Evolutionary conservation across 2,113 vertebrate species (phyloP), one percentile per base, ranked within the genome.

Genomic region (Ptychochromis oligacanthus): DNA sequence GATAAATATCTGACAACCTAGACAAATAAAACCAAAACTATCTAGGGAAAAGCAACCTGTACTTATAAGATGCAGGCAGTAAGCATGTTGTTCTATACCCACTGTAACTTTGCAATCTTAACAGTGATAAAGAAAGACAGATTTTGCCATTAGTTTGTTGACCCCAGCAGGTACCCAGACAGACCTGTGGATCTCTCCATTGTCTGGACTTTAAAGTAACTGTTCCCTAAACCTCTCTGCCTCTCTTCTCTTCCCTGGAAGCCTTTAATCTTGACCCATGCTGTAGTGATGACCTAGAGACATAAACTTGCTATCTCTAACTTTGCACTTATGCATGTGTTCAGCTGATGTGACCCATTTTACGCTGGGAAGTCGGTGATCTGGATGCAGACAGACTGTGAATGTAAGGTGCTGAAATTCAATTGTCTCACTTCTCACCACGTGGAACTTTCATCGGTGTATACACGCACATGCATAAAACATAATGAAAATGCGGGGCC

Each of bases 251-350:
- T 40, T 64, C 52, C 80, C 84, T 76, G 77, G 55, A 88, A 92
- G 90, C 85, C 89, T 91, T 91, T 93, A 88, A 94, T 92, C 92
- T 89, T 87, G 88, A 92, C 90, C 90, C 83, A 55, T 64, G 87
- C 80, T 70, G 76, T 24, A 79, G 79, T 9, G 55, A 79, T 80
- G 85, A 91, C 90, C 90, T 82, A 88, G 75, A 78, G 84, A 88
- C 82, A 82, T 58, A 58, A 80, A 79, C 76, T 40, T 85, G 56
- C 52, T 36, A 60, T 75, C 61, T 57, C 75, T 59, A 80, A 80
- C 82, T 77, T 57, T 65, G 17, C 76, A 79, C 72, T 75, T 43
- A 43, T 76, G 77, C 65, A 77, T 79, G 60, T 74, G 54, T 40
- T 82, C 54, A 40, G 77, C 31, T 56, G 34, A 34, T 75, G 65